Conservation (phyloP, 2,797 vertebrate genomes). For the Acanthornis magna region DNA sequence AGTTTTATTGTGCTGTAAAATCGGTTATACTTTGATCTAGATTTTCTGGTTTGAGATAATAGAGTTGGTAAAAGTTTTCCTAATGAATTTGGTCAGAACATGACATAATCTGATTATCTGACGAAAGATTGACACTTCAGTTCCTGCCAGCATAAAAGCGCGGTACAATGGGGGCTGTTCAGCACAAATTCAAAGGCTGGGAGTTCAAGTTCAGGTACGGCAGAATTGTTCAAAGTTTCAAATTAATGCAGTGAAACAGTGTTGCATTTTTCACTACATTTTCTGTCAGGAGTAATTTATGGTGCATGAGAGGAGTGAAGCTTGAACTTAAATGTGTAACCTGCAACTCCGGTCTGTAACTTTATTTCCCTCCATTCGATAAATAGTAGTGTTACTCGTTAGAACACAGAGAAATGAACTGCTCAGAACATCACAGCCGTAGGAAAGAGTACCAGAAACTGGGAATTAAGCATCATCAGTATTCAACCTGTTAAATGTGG, state of each 20-base stretch:
- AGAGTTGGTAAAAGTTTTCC: slow-evolving; percentile 58
- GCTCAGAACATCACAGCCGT: background rate
- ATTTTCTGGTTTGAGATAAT: slow-evolving; percentile 60
- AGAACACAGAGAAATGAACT: background rate
- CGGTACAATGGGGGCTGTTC: slow-evolving; percentile 59
- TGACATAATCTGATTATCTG: slow-evolving; percentile 67
- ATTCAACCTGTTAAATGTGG: background rate
- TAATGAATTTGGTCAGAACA: slow-evolving; percentile 69
- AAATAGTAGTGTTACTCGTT: rapidly evolving
- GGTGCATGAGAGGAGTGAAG: background rate
- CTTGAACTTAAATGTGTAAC: background rate
- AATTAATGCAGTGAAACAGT: background rate
- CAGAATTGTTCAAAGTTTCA: background rate
- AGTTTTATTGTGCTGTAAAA: slow-evolving; percentile 57
- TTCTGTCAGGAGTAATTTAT: background rate
- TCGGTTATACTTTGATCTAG: slow-evolving; percentile 56
- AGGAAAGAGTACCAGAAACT: background rate
- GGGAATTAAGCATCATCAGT: background rate
- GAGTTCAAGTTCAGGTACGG: slow-evolving; percentile 63
- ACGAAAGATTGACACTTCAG: slow-evolving; percentile 65
- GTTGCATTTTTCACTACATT: background rate
- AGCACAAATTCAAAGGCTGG: slow-evolving; percentile 5
- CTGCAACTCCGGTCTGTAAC: background rate
- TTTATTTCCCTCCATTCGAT: background rate
- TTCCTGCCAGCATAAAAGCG: slow-evolving; percentile 36